Base-by-base conservation (phyloP, 2,797 vertebrate species). In the Margarornis squamiger region DNA sequence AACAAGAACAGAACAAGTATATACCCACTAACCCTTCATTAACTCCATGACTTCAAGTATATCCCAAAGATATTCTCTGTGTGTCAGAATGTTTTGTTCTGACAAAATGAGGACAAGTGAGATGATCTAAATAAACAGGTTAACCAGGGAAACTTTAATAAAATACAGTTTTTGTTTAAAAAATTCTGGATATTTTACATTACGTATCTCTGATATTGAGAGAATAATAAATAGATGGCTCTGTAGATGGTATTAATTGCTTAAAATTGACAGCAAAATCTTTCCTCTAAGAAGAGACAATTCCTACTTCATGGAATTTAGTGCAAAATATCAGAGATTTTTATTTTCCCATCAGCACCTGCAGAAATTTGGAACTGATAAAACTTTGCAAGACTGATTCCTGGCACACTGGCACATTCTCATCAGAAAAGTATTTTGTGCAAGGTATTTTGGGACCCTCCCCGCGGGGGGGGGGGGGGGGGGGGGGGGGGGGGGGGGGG, bases 81-180 rank as follows among this genome's bases (percentile, higher is more conserved):
- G 4, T 59, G 6, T 54, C 52, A 49, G 13, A 71, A 67, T 19
- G 5, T 36, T 83, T 61, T n/a, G 23, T 79, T 85, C 20, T 92
- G 49, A 61, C 8, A 65, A 71, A 75, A 79, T 62, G 6, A 80
- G 20, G 38, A 52, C 18, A 63, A 7, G 7, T 43, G 18, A 65
- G 15, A 78, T 18, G 21, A 52, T 65, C 46, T 83, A 5, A 29
- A 57, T 43, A 68, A 88, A 72, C 0, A 65, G 16, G 5, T 68
- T 41, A 86, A 9, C 2, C 3, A 3, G 10, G 48, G 55, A 79
- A 78, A 39, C 22, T 43, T 9, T 21, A 65, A 82, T 32, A 5
- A n/a, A 67, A 55, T 39, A 7, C 3, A 36, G 6, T 0, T 41
- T 45, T 55, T 63, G 4, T 16, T 32, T 55, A 23, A 1, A 1